phyloP scores from a whole-genome alignment of 2,888 invertebrate species.

The Microdon myrmicae region DNA sequence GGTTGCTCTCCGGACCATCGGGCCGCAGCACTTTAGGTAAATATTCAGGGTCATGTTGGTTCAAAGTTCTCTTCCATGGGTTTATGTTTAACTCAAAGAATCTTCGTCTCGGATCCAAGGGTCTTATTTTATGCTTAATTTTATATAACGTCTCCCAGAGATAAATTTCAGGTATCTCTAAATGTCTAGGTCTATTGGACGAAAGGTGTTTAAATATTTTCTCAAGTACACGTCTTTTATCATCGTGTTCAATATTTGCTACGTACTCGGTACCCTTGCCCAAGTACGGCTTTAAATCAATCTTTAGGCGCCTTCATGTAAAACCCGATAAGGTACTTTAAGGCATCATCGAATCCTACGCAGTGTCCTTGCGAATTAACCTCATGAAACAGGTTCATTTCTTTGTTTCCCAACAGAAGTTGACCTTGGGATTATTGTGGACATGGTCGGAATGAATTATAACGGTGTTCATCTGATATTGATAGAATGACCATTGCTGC shows the following conservation, averaged over 20 bases:
- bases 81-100: conserved; percentile 77
- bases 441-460: conserved; percentile 73
- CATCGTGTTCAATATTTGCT: conserved; percentile 77
- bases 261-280: conserved; percentile 68
- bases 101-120: conserved; percentile 75
- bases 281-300: conserved; percentile 80
- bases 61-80: conserved; percentile 73
- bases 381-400: conserved; percentile 78
- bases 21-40: conserved; percentile 76
- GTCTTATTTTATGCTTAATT: conserved; percentile 75
- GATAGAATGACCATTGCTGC: conserved; percentile 85
- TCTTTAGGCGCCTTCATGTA: conserved; percentile 77
- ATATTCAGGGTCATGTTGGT: conserved; percentile 76
- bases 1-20: conserved; percentile 71
- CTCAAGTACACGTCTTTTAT: conserved; percentile 78
- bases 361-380: conserved; percentile 76
- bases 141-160: conserved; percentile 88
- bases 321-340: conserved; percentile 78
- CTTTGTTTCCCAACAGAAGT: conserved; percentile 82
- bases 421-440: conserved; percentile 76
- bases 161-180: conserved; percentile 76
- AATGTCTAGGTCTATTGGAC: conserved; percentile 74
- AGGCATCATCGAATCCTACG: conserved; percentile 81
- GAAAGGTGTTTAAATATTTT: conserved; percentile 75
- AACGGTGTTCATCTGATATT: conserved; percentile 92